Evolutionary conservation across 2,888 invertebrate species (phyloP).

Genomic region (Cosmia trapezina): DNA sequence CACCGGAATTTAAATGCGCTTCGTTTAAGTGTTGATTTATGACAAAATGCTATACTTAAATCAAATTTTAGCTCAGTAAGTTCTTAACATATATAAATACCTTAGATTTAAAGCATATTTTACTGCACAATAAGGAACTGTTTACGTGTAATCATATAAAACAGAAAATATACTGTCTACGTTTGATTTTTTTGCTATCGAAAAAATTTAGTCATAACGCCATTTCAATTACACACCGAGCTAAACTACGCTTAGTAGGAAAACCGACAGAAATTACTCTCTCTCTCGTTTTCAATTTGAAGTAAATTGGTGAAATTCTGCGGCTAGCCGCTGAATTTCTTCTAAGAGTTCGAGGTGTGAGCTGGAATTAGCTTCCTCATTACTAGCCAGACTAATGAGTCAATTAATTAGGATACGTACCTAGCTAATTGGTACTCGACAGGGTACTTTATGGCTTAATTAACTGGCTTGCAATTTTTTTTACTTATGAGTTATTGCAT

Average conservation of each 20-base stretch:
- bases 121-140: too few relatives aligned
- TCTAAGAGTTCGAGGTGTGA: conserved; percentile 40
- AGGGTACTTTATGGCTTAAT: conserved; percentile 17
- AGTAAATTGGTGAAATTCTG: conserved; percentile 58
- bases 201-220: too few relatives aligned
- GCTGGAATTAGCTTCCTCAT: conserved; percentile 42
- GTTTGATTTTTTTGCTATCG: too few relatives aligned
- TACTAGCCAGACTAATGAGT: conserved; percentile 45
- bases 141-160: too few relatives aligned
- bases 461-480: neutral
- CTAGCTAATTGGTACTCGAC: conserved; percentile 21
- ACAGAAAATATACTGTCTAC: too few relatives aligned
- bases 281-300: conserved; percentile 57
- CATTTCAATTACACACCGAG: too few relatives aligned
- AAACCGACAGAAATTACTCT: conserved; percentile 37
- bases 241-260: conserved; percentile 1
- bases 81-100: too few relatives aligned
- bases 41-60: too few relatives aligned
- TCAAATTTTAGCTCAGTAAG: too few relatives aligned
- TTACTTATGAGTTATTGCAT: neutral
- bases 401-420: conserved; percentile 32
- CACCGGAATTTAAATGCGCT: too few relatives aligned
- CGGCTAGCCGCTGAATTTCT: conserved; percentile 52
- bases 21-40: too few relatives aligned
- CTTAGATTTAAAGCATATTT: too few relatives aligned